Evolutionary conservation across 2,797 vertebrate genomes (phyloP).

Genomic region (Acanthornis magna): DNA sequence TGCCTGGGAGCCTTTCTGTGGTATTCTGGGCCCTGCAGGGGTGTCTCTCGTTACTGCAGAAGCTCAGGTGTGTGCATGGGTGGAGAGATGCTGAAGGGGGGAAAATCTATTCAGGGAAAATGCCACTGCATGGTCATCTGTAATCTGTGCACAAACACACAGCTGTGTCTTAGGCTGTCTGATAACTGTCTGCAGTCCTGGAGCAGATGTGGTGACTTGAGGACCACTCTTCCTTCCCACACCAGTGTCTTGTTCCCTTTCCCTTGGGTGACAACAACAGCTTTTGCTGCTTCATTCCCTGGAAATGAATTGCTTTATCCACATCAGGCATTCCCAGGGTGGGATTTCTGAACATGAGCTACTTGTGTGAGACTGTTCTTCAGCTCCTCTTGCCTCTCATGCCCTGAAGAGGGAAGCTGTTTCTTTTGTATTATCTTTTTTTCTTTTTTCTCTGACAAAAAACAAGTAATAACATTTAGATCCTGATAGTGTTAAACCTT

Average conservation of each 20-base stretch:
- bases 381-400: not conserved
- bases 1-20: not conserved
- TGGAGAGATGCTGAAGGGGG: not conserved
- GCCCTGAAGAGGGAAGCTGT: not conserved
- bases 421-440: not conserved
- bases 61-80: rapidly evolving
- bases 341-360: not conserved
- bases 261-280: not conserved
- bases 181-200: not conserved
- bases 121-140: not conserved
- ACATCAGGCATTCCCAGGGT: not conserved
- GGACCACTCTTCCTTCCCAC: not conserved
- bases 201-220: not conserved
- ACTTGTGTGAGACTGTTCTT: not conserved
- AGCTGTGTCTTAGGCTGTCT: not conserved
- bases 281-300: not conserved
- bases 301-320: not conserved
- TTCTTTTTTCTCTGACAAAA: not conserved
- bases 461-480: not conserved
- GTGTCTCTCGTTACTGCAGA: not conserved
- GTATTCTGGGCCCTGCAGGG: not conserved
- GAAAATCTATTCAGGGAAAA: not conserved
- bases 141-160: not conserved
- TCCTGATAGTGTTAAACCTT: not conserved
- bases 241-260: not conserved